A percentile compares a stretch with the other conserved stretches of the same genome.
phyloP scores from a whole-genome alignment of 92 coral and sea anemone species.

The Heteractis magnifica region DNA sequence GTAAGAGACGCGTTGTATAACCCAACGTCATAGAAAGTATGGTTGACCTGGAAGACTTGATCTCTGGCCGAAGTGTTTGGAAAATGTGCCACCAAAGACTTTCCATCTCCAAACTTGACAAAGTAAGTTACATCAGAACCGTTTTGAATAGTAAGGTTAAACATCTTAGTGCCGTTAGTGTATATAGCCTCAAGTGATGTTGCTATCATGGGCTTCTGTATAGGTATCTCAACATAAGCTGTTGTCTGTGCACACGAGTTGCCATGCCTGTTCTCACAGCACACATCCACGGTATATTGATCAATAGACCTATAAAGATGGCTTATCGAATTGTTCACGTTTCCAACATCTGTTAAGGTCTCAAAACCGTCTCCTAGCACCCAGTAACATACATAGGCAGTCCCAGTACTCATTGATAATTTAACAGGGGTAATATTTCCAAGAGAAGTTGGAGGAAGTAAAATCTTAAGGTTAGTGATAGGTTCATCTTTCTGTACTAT shows the following conservation, averaged over 20 bases:
- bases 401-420: constrained; percentile 45
- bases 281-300: constrained; percentile 36
- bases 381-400: constrained; percentile 74
- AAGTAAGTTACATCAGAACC: constrained; percentile 51
- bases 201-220: constrained; percentile 25
- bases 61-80: constrained; percentile 18
- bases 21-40: constrained; percentile 35
- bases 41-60: constrained; percentile 25
- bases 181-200: constrained; percentile 12
- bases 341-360: constrained; percentile 47
- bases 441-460: constrained; percentile 30
- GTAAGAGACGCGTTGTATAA: constrained; percentile 23
- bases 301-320: constrained; percentile 57
- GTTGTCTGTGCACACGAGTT: constrained; percentile 9
- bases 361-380: constrained; percentile 60
- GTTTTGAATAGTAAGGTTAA: constrained; percentile 29
- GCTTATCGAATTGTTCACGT: constrained; percentile 11
- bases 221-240: constrained; percentile 56
- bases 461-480: constrained; percentile 35
- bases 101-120: constrained; percentile 27
- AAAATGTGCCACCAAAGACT: constrained; percentile 6
- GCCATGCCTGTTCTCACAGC: constrained; percentile 60
- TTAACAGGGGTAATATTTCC: constrained; percentile 37
- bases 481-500: constrained; percentile 49
- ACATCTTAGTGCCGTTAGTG: constrained; percentile 25